Percentiles rank a stretch among this genome's conserved stretches.
These are phyloP conservation scores for Lophius piscatorius DNA, from an alignment of 2,113 vertebrate genomes.

Conservation along the genomic window DNA sequence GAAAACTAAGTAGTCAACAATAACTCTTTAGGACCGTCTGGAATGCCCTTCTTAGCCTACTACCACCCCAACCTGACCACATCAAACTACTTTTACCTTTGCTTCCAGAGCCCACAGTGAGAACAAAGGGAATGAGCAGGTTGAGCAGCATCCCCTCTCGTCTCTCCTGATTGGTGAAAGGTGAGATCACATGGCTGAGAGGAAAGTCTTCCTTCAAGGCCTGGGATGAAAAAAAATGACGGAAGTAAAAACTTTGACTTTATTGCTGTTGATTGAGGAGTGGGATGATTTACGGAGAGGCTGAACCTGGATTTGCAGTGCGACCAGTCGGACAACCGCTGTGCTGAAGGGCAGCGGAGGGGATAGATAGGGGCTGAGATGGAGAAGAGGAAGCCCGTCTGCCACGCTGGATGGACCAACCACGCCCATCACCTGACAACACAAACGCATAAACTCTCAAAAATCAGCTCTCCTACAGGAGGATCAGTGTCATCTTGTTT, in stretches of 20 bases:
- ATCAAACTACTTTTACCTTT: conserved; percentile 85
- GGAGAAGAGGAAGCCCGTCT: conserved; percentile 96
- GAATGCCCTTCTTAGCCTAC: too few species aligned
- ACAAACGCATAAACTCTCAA: neutral
- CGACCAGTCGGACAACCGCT: conserved; percentile 96
- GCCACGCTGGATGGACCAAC: conserved; percentile 99
- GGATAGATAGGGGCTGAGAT: conserved; percentile 99
- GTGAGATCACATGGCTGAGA: conserved; percentile 98
- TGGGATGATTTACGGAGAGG: neutral
- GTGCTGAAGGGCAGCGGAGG: conserved; percentile 99
- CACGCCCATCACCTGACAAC: conserved; percentile 95
- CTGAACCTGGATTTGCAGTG: conserved; percentile 97
- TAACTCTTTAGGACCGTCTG: too few species aligned
- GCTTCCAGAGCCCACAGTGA: conserved; percentile 98
- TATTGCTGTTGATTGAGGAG: neutral
- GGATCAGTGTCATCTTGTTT: too few species aligned
- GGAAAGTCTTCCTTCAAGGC: conserved; percentile 99
- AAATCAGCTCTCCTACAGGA: fast-evolving
- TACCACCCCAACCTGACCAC: too few species aligned
- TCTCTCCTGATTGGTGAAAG: conserved; percentile 99
- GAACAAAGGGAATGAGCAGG: conserved; percentile 97
- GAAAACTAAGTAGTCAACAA: too few species aligned
- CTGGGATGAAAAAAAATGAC: conserved; percentile 68
- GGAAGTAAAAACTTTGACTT: neutral
- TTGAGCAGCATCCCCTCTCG: conserved; percentile 99